Percentiles rank a stretch among this genome's conserved stretches.
phyloP scores from a whole-genome alignment of 2,113 vertebrate genomes.

The Sardina pilchardus region DNA sequence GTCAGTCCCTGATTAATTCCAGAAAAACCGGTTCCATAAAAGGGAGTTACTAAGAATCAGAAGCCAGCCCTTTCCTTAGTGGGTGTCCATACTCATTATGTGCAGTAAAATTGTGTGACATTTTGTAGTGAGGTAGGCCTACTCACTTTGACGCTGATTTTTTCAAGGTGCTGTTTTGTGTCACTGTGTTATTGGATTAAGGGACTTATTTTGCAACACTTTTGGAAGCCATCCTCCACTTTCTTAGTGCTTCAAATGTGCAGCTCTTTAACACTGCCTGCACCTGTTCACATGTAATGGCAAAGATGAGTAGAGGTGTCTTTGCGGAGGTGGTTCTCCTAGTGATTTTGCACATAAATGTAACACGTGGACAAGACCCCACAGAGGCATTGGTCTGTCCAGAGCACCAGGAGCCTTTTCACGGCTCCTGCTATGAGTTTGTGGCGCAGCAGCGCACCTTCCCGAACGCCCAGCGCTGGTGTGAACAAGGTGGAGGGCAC shows the following conservation, averaged over 20 bases:
- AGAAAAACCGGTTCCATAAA: no score
- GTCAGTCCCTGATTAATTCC: no score
- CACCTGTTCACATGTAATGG: conserved; percentile 43
- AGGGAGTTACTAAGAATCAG: no score
- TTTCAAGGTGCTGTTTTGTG: no score
- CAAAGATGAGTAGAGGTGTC: conserved; percentile 52
- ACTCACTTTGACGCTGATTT: no score
- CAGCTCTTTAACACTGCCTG: conserved; percentile 19
- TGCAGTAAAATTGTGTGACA: no score
- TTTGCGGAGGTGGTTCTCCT: conserved; percentile 51
- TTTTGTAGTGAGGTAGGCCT: no score
- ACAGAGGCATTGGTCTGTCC: conserved; percentile 66
- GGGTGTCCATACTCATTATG: no score
- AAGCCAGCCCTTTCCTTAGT: no score
- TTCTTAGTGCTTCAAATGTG: conserved; percentile 51
- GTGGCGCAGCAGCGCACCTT: conserved; percentile 74
- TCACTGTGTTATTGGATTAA: no score
- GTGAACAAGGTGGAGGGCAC: conserved; percentile 86
- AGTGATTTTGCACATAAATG: conserved; percentile 47
- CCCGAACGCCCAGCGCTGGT: conserved; percentile 83
- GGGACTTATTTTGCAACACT: no score
- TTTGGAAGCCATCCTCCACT: no score
- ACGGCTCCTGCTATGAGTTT: conserved; percentile 86
- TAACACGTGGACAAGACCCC: conserved; percentile 38
- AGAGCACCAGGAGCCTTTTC: conserved; percentile 78